Conservation (phyloP, 2,113 vertebrate species). For the Ageneiosus marmoratus region DNA sequence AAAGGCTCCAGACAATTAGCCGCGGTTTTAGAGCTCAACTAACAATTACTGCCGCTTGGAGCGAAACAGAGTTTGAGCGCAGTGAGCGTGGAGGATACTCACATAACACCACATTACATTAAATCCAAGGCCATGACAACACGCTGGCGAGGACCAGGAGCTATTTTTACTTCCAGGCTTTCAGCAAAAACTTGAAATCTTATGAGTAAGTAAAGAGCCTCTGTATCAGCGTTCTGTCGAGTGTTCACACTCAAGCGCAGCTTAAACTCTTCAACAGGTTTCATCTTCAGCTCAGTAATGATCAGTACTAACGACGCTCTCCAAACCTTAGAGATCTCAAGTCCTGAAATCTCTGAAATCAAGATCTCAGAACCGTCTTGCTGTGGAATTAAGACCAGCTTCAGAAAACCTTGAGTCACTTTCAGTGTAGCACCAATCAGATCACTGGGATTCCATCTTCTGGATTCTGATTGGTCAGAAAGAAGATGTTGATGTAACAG, state of each 20-base stretch:
- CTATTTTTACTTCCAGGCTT: slow-evolving; percentile 49
- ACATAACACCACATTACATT: slow-evolving; percentile 47
- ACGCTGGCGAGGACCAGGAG: slow-evolving; percentile 54
- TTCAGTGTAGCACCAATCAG: background rate
- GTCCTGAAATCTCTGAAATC: slow-evolving; percentile 5
- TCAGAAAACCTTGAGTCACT: background rate
- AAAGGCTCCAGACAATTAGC: slow-evolving; percentile 58
- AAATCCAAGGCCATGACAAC: slow-evolving; percentile 56
- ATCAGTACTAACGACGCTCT: background rate
- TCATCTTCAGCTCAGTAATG: background rate
- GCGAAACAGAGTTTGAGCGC: slow-evolving; percentile 62
- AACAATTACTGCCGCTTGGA: slow-evolving; percentile 62
- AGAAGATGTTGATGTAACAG: background rate
- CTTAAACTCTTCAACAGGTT: background rate
- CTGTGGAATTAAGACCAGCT: background rate
- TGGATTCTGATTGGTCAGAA: background rate
- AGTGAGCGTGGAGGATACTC: slow-evolving; percentile 49
- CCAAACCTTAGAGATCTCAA: no score
- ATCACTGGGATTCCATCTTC: background rate
- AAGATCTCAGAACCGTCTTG: no score
- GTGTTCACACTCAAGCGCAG: background rate
- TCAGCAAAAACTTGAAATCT: slow-evolving; percentile 46
- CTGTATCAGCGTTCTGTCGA: background rate
- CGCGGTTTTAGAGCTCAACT: slow-evolving; percentile 59
- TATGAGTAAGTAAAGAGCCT: slow-evolving; percentile 26